Evolutionary conservation across 1,140 invertebrate species (phyloP), one percentile per base, ranked within the genome.

Genomic region (Tribolium castaneum): DNA sequence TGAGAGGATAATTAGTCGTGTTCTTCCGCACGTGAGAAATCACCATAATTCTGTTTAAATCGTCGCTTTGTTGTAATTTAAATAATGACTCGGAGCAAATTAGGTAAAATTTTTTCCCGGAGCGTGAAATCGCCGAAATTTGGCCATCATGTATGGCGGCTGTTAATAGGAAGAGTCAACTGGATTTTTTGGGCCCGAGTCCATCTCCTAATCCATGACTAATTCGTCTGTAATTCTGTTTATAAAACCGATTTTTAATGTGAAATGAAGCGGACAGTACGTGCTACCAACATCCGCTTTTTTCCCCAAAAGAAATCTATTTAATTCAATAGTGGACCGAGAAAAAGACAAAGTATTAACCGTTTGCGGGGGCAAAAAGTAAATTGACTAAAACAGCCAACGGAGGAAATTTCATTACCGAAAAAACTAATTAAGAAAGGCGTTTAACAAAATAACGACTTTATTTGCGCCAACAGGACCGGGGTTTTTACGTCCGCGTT

Each of bases 231-330:
- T 81, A 79, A 81, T 78, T 79, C 73, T 76, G 76, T 80, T 81
- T 81, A 81, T 81, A 80, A 81, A 81, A 80, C 75, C 50, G 76
- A 80, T 79, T 80, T 81, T 81, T 73, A 72, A 81, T 80, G 80
- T 81, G 80, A 81, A 81, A 80, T 80, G 78, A 81, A 81, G 80
- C 80, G 22, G 70, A 76, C 75, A 76, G 75, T 78, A 78, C 80
- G 75, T 79, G 78, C 73, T 73, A 54, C 35, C 52, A 49, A 79
- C 71, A 73, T 74, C 50, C 78, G 80, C 78, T 79, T 66, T 66
- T 66, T 66, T 66, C 7, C 59, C 6, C 30, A 25, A 66, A 78
- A 80, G 77, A 78, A 79, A 78, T 81, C 72, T 78, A 77, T 77
- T 78, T 80, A 80, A 80, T 80, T 80, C 76, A 62, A 78, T 80